A percentile compares a stretch with the other conserved stretches of the same genome.
phyloP scores from a whole-genome alignment of 2,797 vertebrate genomes.

The Sebastes hopkinsi region DNA sequence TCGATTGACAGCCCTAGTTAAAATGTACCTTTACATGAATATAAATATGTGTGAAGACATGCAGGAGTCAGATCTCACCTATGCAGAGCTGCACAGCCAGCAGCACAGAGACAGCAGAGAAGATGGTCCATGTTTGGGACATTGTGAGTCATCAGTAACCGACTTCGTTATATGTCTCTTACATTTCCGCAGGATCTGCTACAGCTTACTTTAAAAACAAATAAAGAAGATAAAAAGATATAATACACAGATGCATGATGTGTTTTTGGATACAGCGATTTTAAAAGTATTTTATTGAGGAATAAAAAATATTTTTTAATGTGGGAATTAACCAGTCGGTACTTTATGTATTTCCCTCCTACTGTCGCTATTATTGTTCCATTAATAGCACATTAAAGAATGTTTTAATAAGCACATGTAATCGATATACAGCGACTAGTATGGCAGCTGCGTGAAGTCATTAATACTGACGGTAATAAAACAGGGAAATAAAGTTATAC shows the following conservation, averaged over 20 bases:
- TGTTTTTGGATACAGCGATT: neutral
- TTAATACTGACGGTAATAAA: neutral
- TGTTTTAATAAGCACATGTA: neutral
- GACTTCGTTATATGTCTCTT: conserved; percentile 3
- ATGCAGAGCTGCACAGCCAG: conserved; percentile 50
- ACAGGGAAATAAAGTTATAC: neutral
- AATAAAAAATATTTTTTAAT: neutral
- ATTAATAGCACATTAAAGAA: neutral
- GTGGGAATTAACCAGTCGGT: neutral
- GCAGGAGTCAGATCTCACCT: conserved; percentile 40
- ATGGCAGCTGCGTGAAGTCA: neutral
- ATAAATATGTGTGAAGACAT: neutral
- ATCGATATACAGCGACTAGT: neutral
- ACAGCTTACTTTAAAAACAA: neutral
- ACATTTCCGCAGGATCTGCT: conserved; percentile 11
- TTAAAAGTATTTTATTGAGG: neutral
- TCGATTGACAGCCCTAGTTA: no score
- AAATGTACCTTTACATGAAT: no score
- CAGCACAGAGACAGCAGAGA: conserved; percentile 35
- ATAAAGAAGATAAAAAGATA: neutral
- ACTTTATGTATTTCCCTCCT: neutral
- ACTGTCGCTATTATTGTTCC: no score
- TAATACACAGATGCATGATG: neutral
- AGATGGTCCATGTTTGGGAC: conserved; percentile 44
- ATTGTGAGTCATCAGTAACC: conserved; percentile 33